phyloP scores from a whole-genome alignment of 2,113 vertebrate genomes.

The Mesitornis unicolor region DNA sequence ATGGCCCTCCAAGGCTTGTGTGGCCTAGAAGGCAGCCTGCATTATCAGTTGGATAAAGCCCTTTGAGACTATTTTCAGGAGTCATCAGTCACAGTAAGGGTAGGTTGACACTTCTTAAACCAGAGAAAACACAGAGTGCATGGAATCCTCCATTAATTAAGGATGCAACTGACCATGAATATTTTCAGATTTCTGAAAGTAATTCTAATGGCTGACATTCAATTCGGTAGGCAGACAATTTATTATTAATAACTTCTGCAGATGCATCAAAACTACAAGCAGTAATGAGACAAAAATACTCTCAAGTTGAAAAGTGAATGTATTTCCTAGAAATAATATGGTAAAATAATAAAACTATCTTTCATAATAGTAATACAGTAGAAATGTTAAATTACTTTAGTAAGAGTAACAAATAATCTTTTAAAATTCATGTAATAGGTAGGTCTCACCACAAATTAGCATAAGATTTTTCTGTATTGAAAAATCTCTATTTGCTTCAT shows the following conservation, averaged over 20 bases:
- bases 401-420: not conserved
- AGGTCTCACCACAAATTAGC: not conserved
- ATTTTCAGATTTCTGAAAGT: not conserved
- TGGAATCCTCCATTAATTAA: constrained; percentile 13
- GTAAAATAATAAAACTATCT: not conserved
- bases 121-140: not conserved
- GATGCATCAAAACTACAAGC: not conserved
- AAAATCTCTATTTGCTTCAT: not conserved
- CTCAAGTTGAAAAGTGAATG: not conserved
- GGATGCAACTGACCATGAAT: constrained; percentile 14
- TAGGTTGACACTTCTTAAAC: not conserved
- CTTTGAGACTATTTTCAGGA: constrained; percentile 10
- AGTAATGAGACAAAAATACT: not conserved
- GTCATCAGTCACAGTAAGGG: not conserved
- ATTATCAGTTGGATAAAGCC: not conserved
- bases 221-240: not conserved
- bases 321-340: not conserved
- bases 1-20: constrained; percentile 8
- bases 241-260: not conserved
- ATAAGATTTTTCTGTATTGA: not conserved
- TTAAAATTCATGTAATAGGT: not conserved
- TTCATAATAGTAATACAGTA: not conserved
- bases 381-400: not conserved
- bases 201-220: not conserved
- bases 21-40: constrained; percentile 35